Base-by-base conservation (phyloP, 2,797 vertebrate species). In the Acanthopagrus latus region DNA sequence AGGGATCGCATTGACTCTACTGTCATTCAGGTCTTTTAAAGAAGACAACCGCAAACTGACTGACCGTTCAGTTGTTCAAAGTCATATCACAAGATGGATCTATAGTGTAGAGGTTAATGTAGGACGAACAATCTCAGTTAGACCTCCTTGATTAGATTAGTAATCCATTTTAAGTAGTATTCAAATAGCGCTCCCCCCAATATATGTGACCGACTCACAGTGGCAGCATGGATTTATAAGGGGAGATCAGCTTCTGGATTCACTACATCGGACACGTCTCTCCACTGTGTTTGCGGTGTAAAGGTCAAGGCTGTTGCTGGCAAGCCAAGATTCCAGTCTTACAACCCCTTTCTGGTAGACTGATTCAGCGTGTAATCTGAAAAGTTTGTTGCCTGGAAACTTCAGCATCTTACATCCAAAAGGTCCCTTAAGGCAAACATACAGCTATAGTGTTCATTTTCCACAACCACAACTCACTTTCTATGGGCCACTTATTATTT, bases 231-330 rank as follows among this genome's bases (percentile, higher is more conserved):
- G 83, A 78, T 82, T 86, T 81, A 87, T 82, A 78, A 75, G 43
- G 56, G 43, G 63, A 59, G 80, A 56, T 54, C 18, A 10, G 81
- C 75, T 57, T 71, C 66, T 76, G 73, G 73, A 88, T 83, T 89
- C 64, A 73, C 76, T 80, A 85, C 83, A 69, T 21, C 29, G 58
- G 57, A 65, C 60, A 25, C 14, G 27, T 57, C 72, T 58, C 70
- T 69, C 67, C 1, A 3, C 59, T 68, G 64, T 85, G 80, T 85
- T 82, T 74, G 69, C 47, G 60, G 74, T 71, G 76, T 78, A 88
- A 88, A 92, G 89, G 87, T 88, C 84, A 85, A 18, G 56, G 64
- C 81, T 86, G 82, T 76, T 82, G 83, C 80, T 33, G 50, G 80
- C 71, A 59, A 63, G 67, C 67, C 0, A 11, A 65, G 74, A 78